Percentiles rank a stretch among this genome's conserved stretches.
phyloP scores from a whole-genome alignment of 2,113 vertebrate species.

The Hippopotamus amphibius region DNA sequence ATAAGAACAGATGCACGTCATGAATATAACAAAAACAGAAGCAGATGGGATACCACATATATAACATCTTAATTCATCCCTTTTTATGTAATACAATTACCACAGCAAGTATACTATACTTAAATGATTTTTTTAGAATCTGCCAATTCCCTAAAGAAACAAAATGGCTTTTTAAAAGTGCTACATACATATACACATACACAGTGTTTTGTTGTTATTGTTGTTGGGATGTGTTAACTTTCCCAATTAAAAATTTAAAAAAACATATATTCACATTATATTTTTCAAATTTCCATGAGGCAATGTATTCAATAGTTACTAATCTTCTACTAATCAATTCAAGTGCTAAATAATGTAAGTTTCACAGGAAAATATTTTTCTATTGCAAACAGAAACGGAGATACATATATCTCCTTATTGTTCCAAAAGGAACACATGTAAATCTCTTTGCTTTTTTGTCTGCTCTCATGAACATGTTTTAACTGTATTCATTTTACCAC shows the following conservation, averaged over 20 bases:
- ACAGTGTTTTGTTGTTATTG: not conserved
- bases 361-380: not conserved
- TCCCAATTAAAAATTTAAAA: not conserved
- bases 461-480: not conserved
- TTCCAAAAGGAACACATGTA: not conserved
- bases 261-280: not conserved
- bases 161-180: not conserved
- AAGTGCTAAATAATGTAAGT: not conserved
- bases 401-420: not conserved
- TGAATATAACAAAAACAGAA: conserved; percentile 86
- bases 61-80: conserved; percentile 86
- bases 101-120: conserved; percentile 71
- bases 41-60: conserved; percentile 85
- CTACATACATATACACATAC: not conserved
- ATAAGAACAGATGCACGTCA: conserved; percentile 85
- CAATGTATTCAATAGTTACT: not conserved
- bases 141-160: conserved; percentile 57
- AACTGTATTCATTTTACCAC: not conserved
- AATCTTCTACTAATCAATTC: not conserved
- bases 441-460: not conserved
- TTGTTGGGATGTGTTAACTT: not conserved
- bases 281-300: not conserved
- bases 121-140: conserved; percentile 77
- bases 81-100: conserved; percentile 83
- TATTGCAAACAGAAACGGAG: not conserved